Percentiles rank a stretch among this genome's conserved stretches.
Evolutionary conservation across 2,888 invertebrate genomes (phyloP).

Genomic region (Drosophila robusta): DNA sequence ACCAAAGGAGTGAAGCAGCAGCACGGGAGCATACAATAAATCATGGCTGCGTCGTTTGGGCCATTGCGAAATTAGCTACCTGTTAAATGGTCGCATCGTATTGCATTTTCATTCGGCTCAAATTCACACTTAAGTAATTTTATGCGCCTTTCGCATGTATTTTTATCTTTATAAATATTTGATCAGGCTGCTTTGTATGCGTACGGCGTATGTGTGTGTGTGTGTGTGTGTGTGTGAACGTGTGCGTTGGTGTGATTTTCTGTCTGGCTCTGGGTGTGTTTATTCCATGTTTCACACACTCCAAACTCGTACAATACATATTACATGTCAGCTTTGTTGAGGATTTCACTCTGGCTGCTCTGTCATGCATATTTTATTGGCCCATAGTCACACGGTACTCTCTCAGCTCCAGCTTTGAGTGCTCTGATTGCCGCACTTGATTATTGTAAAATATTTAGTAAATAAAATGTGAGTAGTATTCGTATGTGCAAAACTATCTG

Average conservation of each 20-base stretch:
- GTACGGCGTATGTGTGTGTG: slow-evolving; percentile 9
- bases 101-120: slow-evolving; percentile 31
- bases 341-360: slow-evolving; percentile 43
- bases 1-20: background rate
- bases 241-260: slow-evolving; percentile 13
- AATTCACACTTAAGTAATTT: slow-evolving; percentile 52
- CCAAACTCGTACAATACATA: slow-evolving; percentile 36
- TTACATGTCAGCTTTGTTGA: slow-evolving; percentile 62
- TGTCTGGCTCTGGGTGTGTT: slow-evolving; percentile 6
- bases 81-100: slow-evolving; percentile 39
- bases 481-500: background rate
- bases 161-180: slow-evolving; percentile 62
- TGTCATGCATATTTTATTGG: slow-evolving; percentile 57
- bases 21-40: slow-evolving; percentile 44
- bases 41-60: slow-evolving; percentile 38
- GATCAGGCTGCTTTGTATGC: slow-evolving; percentile 46
- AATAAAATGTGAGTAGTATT: slow-evolving; percentile 15
- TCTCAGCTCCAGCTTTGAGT: slow-evolving; percentile 22
- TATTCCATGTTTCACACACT: slow-evolving; percentile 32
- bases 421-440: slow-evolving; percentile 55
- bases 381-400: slow-evolving; percentile 4
- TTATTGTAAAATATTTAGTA: slow-evolving; percentile 57
- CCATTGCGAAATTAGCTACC: slow-evolving; percentile 50
- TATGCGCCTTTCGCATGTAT: slow-evolving; percentile 41
- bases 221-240: background rate